Base-by-base conservation (phyloP, 2,888 invertebrate genomes). In the Schrankia costaestrigalis region DNA sequence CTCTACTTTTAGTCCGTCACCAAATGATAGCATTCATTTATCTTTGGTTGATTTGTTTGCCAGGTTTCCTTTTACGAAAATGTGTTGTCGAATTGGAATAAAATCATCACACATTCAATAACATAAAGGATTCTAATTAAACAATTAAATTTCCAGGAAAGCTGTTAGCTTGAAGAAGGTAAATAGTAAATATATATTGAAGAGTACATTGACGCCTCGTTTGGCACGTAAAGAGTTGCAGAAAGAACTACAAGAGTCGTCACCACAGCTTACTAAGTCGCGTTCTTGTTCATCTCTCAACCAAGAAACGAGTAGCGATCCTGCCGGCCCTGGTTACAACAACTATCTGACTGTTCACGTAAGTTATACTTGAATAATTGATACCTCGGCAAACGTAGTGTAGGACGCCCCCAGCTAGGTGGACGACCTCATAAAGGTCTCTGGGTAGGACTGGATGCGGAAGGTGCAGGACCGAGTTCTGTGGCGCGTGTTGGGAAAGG, bases 111-210 rank as follows among this genome's bases (percentile, higher is more conserved):
- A 7, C 17, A 17, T 17, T 7, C 17, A 17, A 17, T 17, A 17
- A 17, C 17, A 5, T 17, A 17, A 17, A 17, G 4, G 17, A 17
- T 17, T 7, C 17, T 17, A 3, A 3, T 7, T 17, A 17, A 17
- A 17, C 4, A 3, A 17, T 17, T 23, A 8, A 25, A 7, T 13
- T 25, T 72, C n/a, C 67, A 92, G 93, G 75, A 92, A 92, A 81
- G 91, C 90, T 47, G 93, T 93, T 0, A 92, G 87, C 40, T 63
- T 93, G 50, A 93, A 93, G 70, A 93, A 93, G 73, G 92, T 93
- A 14, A 94, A 92, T 73, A 94, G 95, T 71, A 95, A 94, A 66
- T 93, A 95, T 61, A 95, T 96, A 33, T 75, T 96, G 14, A 95
- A 94, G 81, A 94, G 94, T 24, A 95, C 95, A 0, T 68, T 96